Conservation (phyloP, 2,888 invertebrate genomes). For the Euproctis similis region DNA sequence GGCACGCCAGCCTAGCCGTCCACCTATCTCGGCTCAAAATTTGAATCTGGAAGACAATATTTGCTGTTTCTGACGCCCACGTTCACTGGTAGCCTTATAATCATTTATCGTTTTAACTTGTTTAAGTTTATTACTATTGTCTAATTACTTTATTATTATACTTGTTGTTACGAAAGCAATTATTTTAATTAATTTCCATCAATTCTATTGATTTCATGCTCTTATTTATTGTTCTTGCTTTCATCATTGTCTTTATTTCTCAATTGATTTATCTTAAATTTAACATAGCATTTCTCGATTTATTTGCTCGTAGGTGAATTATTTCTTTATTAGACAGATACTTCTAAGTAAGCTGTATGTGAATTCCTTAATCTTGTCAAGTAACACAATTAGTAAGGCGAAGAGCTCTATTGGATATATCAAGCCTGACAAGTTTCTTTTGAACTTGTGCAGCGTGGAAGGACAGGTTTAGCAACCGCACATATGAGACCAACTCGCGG, state of each 20-base stretch:
- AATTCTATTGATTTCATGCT: too few species aligned
- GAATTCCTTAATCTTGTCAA: conserved; percentile 33
- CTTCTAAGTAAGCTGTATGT: too few species aligned
- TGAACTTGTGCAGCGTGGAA: conserved; percentile 48
- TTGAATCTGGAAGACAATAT: conserved; percentile 36
- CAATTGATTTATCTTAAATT: too few species aligned
- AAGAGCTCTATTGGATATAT: conserved; percentile 52
- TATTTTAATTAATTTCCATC: too few species aligned
- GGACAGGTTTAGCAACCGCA: conserved; percentile 63
- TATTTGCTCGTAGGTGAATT: too few species aligned
- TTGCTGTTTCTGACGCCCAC: conserved; percentile 25
- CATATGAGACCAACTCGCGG: conserved; percentile 61
- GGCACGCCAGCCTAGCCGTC: conserved; percentile 46
- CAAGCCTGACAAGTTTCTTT: conserved; percentile 54
- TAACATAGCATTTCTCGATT: conserved; percentile 26
- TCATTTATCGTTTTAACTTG: conserved; percentile 3
- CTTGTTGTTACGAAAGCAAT: too few species aligned
- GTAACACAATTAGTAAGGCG: conserved; percentile 47
- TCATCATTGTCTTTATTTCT: too few species aligned
- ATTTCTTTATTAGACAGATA: too few species aligned
- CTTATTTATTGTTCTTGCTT: too few species aligned
- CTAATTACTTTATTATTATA: too few species aligned
- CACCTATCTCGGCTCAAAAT: conserved; percentile 40
- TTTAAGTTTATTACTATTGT: background rate
- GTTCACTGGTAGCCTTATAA: conserved; percentile 14